Evolutionary conservation across 2,113 vertebrate species (phyloP).

Genomic region (Phylloscopus whistleri): DNA sequence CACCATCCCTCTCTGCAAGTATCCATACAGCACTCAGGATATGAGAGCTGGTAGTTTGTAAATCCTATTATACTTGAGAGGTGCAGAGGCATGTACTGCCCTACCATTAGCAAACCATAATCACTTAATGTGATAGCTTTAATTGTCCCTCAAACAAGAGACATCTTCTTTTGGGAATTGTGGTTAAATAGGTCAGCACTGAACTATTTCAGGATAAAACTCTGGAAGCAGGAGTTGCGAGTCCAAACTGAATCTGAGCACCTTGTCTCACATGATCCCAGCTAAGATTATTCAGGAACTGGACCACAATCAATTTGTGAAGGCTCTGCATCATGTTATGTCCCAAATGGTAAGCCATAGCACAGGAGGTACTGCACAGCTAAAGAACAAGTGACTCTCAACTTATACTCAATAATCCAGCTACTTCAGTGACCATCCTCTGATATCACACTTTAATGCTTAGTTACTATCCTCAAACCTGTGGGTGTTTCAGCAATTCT

Average conservation of each 20-base stretch:
- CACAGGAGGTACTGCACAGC: accelerated
- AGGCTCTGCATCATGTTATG: background rate
- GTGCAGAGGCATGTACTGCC: background rate
- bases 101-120: background rate
- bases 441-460: background rate
- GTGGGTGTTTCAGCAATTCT: background rate
- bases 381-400: background rate
- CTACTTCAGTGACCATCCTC: background rate
- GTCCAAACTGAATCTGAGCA: background rate
- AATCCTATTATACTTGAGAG: background rate
- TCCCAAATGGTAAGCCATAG: background rate
- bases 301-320: background rate
- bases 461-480: background rate
- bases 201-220: background rate
- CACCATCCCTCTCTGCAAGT: background rate
- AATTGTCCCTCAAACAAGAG: background rate
- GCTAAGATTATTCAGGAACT: background rate
- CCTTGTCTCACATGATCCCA: background rate
- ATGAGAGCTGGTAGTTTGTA: background rate
- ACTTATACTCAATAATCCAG: background rate
- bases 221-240: background rate
- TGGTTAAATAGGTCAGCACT: background rate
- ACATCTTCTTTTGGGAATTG: background rate
- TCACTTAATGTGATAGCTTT: background rate
- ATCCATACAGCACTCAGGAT: background rate